A percentile compares a stretch with the other conserved stretches of the same genome.
Conservation (phyloP, 2,113 vertebrate genomes). For the Upupa epops region DNA sequence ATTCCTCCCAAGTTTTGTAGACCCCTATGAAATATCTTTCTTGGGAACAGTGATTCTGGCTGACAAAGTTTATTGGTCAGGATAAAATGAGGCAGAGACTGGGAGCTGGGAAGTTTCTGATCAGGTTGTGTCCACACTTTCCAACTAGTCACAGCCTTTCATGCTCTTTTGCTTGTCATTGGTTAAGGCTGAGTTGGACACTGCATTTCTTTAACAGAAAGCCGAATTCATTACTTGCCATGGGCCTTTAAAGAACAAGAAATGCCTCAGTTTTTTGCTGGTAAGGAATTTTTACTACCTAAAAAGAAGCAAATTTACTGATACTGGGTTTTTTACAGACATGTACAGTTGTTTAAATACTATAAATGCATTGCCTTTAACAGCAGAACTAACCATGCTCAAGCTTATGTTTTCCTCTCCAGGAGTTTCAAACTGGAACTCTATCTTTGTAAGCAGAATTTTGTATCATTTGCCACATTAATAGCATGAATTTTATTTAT, state of each 20-base stretch:
- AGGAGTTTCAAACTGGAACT: not conserved
- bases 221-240: not conserved
- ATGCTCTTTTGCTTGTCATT: not conserved
- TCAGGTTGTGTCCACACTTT: not conserved
- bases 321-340: accelerated
- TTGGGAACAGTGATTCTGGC: not conserved
- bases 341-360: not conserved
- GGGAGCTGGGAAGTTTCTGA: not conserved
- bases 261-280: not conserved
- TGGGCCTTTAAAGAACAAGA: not conserved
- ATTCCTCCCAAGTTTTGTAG: not conserved
- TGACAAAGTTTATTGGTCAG: not conserved
- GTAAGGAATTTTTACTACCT: not conserved
- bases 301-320: not conserved
- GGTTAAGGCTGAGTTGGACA: too few species aligned
- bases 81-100: not conserved
- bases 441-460: not conserved
- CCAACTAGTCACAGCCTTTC: not conserved
- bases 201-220: not conserved
- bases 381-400: not conserved
- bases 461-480: not conserved
- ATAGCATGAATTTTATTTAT: not conserved
- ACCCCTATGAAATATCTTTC: not conserved
- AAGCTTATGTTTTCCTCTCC: not conserved
- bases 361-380: not conserved